Percentiles rank a stretch among this genome's conserved stretches.
phyloP scores from a whole-genome alignment of 2,888 invertebrate genomes.

The Arctia plantaginis region DNA sequence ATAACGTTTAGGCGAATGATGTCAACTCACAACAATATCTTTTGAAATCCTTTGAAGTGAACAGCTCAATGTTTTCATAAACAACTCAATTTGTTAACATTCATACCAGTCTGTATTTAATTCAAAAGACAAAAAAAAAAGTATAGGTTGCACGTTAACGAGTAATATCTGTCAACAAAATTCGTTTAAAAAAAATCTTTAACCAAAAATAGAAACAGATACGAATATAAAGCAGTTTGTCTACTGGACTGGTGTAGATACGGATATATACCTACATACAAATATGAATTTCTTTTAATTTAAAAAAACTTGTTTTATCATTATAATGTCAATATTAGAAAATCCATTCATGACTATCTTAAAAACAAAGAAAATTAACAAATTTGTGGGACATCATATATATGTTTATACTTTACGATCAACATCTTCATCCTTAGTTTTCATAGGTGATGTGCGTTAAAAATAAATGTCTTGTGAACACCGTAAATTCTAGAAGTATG shows the following conservation, averaged over 20 bases:
- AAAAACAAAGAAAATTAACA: too few species aligned
- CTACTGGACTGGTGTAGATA: too few species aligned
- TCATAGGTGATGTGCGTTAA: neutral
- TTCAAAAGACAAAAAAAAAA: neutral
- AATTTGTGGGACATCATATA: too few species aligned
- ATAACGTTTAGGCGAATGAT: neutral
- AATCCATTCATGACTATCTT: too few species aligned
- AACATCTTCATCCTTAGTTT: too few species aligned
- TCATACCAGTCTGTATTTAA: neutral
- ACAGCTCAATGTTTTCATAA: constrained; percentile 11
- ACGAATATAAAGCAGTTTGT: too few species aligned
- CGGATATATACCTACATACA: too few species aligned
- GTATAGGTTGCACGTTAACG: neutral
- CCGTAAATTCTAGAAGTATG: neutral
- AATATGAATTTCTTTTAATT: too few species aligned
- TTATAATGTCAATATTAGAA: too few species aligned
- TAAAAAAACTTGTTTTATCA: too few species aligned
- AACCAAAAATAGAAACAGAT: neutral
- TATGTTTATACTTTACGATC: too few species aligned
- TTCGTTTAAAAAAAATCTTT: neutral
- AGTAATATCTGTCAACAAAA: neutral
- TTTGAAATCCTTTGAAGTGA: constrained; percentile 11
- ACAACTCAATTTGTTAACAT: neutral
- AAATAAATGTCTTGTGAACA: neutral
- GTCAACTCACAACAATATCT: constrained; percentile 12